These are phyloP conservation scores for Agrenia bidenticulata DNA, from an alignment of 2,888 invertebrate species.

Conservation along the genomic window DNA sequence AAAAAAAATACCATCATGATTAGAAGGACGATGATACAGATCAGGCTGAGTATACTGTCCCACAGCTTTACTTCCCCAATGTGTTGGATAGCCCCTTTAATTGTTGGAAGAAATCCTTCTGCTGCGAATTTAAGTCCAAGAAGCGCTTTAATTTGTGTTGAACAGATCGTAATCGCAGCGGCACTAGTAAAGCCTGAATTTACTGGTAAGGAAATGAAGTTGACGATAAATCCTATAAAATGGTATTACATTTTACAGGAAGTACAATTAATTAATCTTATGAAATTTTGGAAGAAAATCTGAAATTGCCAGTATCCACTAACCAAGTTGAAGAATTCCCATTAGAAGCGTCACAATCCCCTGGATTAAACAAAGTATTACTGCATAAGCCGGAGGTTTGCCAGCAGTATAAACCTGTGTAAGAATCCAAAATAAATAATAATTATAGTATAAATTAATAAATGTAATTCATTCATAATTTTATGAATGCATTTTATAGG, in stretches of 20 bases:
- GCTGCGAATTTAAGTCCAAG: constrained; percentile 49
- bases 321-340: constrained; percentile 50
- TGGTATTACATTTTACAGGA: no score
- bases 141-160: constrained; percentile 50
- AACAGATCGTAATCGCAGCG: constrained; percentile 42
- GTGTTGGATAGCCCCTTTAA: constrained; percentile 43
- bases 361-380: constrained; percentile 47
- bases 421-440: no score
- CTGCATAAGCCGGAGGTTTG: constrained; percentile 46
- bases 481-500: no score
- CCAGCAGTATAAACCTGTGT: constrained; percentile 47
- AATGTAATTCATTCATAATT: no score
- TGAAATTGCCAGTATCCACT: constrained; percentile 9
- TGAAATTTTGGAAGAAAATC: no score
- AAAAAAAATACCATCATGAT: constrained; percentile 43
- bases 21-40: constrained; percentile 45
- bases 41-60: constrained; percentile 47
- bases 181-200: constrained; percentile 49
- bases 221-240: constrained; percentile 50
- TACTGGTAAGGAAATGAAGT: constrained; percentile 50
- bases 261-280: not conserved
- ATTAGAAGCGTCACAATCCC: constrained; percentile 48
- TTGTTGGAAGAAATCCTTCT: constrained; percentile 50
- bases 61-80: constrained; percentile 39
- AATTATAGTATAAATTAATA: no score